Evolutionary conservation across 2,797 vertebrate genomes (phyloP).

Genomic region (Psittacula derbiana): DNA sequence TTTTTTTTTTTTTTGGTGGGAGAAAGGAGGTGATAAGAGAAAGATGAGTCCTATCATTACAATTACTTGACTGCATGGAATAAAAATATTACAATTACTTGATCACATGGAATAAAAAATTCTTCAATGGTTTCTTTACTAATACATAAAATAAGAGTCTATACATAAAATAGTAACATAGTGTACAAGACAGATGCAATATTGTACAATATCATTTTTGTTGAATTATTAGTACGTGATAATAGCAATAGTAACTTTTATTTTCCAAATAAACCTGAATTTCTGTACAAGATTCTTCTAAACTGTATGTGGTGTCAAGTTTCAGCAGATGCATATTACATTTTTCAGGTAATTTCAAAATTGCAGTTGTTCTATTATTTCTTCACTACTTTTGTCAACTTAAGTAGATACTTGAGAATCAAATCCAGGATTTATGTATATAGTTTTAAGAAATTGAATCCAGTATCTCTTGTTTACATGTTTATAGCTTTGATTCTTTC

Average conservation of each 20-base stretch:
- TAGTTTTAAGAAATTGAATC: neutral
- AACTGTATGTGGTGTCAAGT: neutral
- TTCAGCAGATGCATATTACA: neutral
- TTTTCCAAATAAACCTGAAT: neutral
- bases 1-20: accelerated
- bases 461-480: neutral
- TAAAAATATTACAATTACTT: neutral
- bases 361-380: neutral
- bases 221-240: neutral
- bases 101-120: neutral
- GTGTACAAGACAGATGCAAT: neutral
- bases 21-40: neutral
- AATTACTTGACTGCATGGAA: neutral
- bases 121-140: neutral
- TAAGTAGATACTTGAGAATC: neutral
- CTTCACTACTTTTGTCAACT: neutral
- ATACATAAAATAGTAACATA: neutral
- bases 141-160: neutral
- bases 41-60: neutral
- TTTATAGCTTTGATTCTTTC: neutral
- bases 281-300: neutral
- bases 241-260: neutral
- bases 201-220: neutral
- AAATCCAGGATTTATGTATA: neutral
- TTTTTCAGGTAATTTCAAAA: neutral